Conservation (phyloP, 1,140 invertebrate species). For the Drosophila rhopaloa region DNA sequence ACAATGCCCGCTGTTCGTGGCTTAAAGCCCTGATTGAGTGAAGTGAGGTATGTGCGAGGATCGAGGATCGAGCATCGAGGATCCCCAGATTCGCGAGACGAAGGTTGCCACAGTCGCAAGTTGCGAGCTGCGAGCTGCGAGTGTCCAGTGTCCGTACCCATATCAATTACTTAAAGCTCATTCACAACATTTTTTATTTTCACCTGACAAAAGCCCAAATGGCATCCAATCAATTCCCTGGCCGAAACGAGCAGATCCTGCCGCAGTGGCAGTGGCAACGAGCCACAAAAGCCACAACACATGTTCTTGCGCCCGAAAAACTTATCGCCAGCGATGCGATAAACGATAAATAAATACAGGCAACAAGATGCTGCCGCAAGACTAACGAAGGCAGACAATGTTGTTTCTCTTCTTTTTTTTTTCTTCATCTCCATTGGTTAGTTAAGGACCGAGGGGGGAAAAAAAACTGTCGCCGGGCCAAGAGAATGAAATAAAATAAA, state of each 20-base stretch:
- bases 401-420: slow-evolving; percentile 47
- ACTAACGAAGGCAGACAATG: slow-evolving; percentile 71
- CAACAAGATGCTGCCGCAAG: slow-evolving; percentile 29
- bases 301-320: slow-evolving; percentile 84
- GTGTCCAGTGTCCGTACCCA: slow-evolving; percentile 61
- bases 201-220: slow-evolving; percentile 84
- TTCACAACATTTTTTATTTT: slow-evolving; percentile 84
- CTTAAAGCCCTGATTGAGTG: slow-evolving; percentile 67
- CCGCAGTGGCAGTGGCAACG: slow-evolving; percentile 48
- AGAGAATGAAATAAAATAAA: slow-evolving; percentile 68
- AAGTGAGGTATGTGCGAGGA: slow-evolving; percentile 35
- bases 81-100: slow-evolving; percentile 7
- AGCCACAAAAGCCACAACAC: slow-evolving; percentile 68
- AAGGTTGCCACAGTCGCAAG: background rate
- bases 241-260: slow-evolving; percentile 12
- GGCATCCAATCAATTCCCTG: slow-evolving; percentile 80
- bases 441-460: slow-evolving; percentile 37
- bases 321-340: slow-evolving; percentile 81
- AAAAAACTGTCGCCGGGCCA: slow-evolving; percentile 63
- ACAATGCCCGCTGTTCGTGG: slow-evolving; percentile 67
- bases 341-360: slow-evolving; percentile 82
- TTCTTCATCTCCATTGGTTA: slow-evolving; percentile 39
- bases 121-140: slow-evolving; percentile 11
- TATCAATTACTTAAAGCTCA: slow-evolving; percentile 84
- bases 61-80: background rate